A percentile compares a stretch with the other conserved stretches of the same genome.
These are phyloP conservation scores for Parazoanthus atlanticus DNA, from an alignment of 92 coral and sea anemone species.

Conservation along the genomic window DNA sequence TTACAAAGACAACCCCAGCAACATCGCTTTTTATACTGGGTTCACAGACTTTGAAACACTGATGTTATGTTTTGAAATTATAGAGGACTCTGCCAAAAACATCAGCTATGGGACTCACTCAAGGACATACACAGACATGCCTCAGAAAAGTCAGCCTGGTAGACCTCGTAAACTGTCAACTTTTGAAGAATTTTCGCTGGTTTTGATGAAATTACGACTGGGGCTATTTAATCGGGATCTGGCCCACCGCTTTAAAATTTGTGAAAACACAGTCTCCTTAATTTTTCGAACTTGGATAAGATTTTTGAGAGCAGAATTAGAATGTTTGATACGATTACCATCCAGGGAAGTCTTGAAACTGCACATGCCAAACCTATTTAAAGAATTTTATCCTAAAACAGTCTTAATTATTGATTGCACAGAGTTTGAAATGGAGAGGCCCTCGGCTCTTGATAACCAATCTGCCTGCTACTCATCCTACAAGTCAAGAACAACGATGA, in stretches of 20 bases:
- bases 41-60: constrained; percentile 67
- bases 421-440: constrained; percentile 65
- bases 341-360: constrained; percentile 56
- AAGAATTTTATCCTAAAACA: constrained; percentile 51
- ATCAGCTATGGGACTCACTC: constrained; percentile 51
- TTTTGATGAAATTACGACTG: constrained; percentile 52
- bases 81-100: constrained; percentile 55
- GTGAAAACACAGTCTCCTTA: constrained; percentile 41
- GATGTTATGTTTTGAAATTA: constrained; percentile 52
- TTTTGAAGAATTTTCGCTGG: constrained; percentile 60
- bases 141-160: constrained; percentile 40
- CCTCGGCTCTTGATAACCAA: constrained; percentile 63
- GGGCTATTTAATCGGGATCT: constrained; percentile 62
- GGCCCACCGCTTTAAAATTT: constrained; percentile 59
- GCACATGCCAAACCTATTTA: constrained; percentile 62
- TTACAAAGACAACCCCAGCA: constrained; percentile 47
- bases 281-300: constrained; percentile 59
- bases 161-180: constrained; percentile 50
- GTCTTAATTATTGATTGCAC: constrained; percentile 61
- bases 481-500: constrained; percentile 67
- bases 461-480: constrained; percentile 68
- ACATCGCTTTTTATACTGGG: constrained; percentile 65
- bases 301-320: constrained; percentile 57
- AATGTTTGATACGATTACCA: constrained; percentile 58
- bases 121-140: constrained; percentile 23